Evolutionary conservation across 2,113 vertebrate species (phyloP).

Genomic region (Crotalus horridus): DNA sequence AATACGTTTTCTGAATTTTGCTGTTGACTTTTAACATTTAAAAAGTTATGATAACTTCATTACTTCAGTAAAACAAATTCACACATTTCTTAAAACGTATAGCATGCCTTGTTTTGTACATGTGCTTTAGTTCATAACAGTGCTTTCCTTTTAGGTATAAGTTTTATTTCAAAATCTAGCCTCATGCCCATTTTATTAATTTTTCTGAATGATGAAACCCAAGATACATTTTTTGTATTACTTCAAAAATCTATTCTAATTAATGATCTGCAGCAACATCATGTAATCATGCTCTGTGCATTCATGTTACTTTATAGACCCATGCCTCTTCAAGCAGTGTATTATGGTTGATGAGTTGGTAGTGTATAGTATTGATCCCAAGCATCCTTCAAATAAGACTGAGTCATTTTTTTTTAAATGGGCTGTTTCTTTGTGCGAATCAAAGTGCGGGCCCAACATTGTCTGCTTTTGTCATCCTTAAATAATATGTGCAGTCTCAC

Average conservation of each 20-base stretch:
- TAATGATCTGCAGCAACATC: not conserved
- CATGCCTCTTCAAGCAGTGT: not conserved
- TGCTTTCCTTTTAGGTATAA: not conserved
- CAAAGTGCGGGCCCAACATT: slow-evolving; percentile 47
- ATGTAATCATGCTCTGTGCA: not conserved
- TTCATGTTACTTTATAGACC: no score
- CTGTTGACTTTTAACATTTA: not conserved
- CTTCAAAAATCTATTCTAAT: not conserved
- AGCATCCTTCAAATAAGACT: not conserved
- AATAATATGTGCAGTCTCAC: slow-evolving; percentile 54
- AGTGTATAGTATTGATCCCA: not conserved
- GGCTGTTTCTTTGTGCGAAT: not conserved
- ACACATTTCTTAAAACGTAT: slow-evolving; percentile 19
- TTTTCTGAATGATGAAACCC: not conserved
- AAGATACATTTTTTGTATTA: not conserved
- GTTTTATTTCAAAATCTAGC: not conserved
- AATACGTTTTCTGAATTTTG: not conserved
- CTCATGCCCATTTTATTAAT: not conserved
- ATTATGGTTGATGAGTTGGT: not conserved
- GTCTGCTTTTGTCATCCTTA: slow-evolving; percentile 45
- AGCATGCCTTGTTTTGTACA: not conserved
- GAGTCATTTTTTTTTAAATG: not conserved
- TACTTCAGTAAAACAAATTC: not conserved
- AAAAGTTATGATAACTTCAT: not conserved
- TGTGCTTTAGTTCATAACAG: not conserved